Conservation (phyloP, 2,797 vertebrate genomes). For the Dicrostonyx torquatus region DNA sequence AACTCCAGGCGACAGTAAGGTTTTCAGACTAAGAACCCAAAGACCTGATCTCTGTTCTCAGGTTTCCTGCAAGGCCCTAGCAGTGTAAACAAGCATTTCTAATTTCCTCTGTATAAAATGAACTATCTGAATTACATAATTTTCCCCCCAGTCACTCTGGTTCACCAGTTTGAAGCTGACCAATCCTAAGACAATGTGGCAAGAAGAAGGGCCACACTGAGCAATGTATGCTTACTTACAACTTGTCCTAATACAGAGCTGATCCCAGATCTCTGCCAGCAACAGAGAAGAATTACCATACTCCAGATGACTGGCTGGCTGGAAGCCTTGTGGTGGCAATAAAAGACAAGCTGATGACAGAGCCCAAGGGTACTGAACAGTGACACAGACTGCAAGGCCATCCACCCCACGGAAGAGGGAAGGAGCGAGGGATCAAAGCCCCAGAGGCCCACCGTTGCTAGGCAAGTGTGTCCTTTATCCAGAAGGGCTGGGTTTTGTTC, state of each 20-base stretch:
- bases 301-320: conserved; percentile 64
- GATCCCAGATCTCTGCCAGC: conserved; percentile 66
- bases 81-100: not conserved
- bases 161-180: conserved; percentile 3
- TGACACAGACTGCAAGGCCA: not conserved
- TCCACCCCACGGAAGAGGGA: not conserved
- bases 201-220: not conserved
- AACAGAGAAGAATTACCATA: conserved; percentile 44
- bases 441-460: not conserved
- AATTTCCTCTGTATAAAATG: conserved; percentile 19
- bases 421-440: not conserved
- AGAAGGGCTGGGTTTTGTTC: not conserved
- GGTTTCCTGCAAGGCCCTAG: not conserved
- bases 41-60: not conserved
- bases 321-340: conserved; percentile 33
- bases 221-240: conserved; percentile 66
- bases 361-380: conserved; percentile 46
- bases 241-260: conserved; percentile 61
- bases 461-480: not conserved
- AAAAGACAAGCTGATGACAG: conserved; percentile 65
- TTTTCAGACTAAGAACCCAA: not conserved
- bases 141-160: not conserved
- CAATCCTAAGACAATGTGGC: not conserved
- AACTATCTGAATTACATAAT: not conserved
- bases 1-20: not conserved